Percentiles rank a stretch among this genome's conserved stretches.
These are phyloP conservation scores for Sinodicranocentrus sp. DNA, from an alignment of 2,888 invertebrate species.

Conservation along the genomic window DNA sequence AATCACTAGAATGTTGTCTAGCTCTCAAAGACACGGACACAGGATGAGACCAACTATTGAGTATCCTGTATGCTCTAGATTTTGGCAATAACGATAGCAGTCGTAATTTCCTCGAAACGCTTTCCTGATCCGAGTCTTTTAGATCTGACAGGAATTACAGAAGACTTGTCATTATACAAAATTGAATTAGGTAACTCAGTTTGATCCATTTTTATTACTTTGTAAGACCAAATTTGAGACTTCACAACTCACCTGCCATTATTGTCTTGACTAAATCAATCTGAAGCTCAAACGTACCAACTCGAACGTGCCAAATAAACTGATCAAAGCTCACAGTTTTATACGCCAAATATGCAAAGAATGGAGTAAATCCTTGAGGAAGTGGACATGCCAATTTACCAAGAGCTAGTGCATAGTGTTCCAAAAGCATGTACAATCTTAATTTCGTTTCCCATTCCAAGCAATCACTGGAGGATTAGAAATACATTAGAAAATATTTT, in stretches of 20 bases:
- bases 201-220: not conserved
- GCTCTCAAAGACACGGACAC: constrained; percentile 88
- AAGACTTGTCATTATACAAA: too few species aligned
- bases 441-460: constrained; percentile 85
- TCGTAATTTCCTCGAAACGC: constrained; percentile 85
- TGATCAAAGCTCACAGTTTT: constrained; percentile 86
- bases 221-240: not conserved
- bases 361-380: constrained; percentile 92
- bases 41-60: constrained; percentile 89
- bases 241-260: constrained; percentile 83
- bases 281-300: constrained; percentile 91
- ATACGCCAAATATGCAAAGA: constrained; percentile 92
- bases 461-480: constrained; percentile 83
- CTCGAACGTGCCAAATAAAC: constrained; percentile 90
- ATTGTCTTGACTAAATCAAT: constrained; percentile 92
- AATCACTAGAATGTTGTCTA: constrained; percentile 88
- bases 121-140: constrained; percentile 78
- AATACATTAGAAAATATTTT: not conserved
- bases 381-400: constrained; percentile 90
- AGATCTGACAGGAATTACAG: constrained; percentile 71
- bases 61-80: constrained; percentile 87
- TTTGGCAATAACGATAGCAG: constrained; percentile 87
- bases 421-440: constrained; percentile 87
- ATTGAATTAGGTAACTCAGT: not conserved
- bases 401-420: constrained; percentile 89